Evolutionary conservation across 30 jellyfish, hydroid and myxozoan genomes (phyloP).

Genomic region (Hydractinia echinata): DNA sequence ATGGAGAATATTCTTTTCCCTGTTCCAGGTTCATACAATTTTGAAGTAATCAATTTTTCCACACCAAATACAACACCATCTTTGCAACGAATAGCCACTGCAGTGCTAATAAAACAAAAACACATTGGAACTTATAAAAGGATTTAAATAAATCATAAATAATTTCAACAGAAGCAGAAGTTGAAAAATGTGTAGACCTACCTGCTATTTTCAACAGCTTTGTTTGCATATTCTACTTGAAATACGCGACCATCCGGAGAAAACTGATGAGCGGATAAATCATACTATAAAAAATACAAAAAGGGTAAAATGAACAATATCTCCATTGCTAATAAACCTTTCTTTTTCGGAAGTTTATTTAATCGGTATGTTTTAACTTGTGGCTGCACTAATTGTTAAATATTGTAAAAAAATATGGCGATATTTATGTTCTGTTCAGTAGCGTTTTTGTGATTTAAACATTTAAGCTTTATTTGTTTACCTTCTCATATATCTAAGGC

Average conservation of each 20-base stretch:
- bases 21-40: constrained; percentile 94
- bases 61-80: constrained; percentile 98
- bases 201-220: constrained; percentile 98
- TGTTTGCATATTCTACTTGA: constrained; percentile 91
- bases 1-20: constrained; percentile 71
- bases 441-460: too few relatives aligned
- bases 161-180: not conserved
- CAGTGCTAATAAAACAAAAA: constrained; percentile 55
- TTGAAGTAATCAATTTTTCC: constrained; percentile 87
- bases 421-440: too few relatives aligned
- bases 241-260: constrained; percentile 97
- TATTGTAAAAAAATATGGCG: too few relatives aligned
- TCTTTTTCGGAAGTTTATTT: not conserved
- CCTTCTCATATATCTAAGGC: too few relatives aligned
- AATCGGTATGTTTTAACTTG: too few relatives aligned
- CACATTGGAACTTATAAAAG: not conserved
- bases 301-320: not conserved
- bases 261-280: constrained; percentile 92
- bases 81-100: constrained; percentile 83
- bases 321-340: not conserved
- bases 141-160: too few relatives aligned
- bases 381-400: too few relatives aligned
- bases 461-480: too few relatives aligned
- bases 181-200: not conserved
- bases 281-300: constrained; percentile 59